Conservation (phyloP, 2,113 vertebrate species). For the Chaenocephalus aceratus region DNA sequence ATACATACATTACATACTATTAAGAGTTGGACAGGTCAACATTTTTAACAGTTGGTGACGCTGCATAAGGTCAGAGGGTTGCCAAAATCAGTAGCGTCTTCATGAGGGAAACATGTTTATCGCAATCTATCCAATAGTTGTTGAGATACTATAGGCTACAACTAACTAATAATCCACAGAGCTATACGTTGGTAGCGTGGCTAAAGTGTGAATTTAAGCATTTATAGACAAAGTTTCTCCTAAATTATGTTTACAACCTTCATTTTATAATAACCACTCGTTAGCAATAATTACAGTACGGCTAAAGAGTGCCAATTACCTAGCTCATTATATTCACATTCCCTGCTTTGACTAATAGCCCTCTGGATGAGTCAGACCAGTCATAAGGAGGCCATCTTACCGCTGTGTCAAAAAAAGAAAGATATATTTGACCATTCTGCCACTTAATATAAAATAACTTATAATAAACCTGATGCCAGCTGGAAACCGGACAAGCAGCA, state of each 20-base stretch:
- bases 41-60: no score
- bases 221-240: not conserved
- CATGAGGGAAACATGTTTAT: not conserved
- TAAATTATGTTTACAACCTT: not conserved
- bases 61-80: no score
- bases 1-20: no score
- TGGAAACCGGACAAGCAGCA: not conserved
- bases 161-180: not conserved
- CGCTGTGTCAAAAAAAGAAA: slow-evolving; percentile 12
- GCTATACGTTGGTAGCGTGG: not conserved
- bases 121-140: not conserved
- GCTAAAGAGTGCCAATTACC: not conserved
- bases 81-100: no score
- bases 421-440: not conserved
- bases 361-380: not conserved
- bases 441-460: not conserved
- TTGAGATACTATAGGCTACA: not conserved
- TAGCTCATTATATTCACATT: not conserved
- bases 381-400: slow-evolving; percentile 3
- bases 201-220: not conserved
- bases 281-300: not conserved
- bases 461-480: slow-evolving; percentile 8
- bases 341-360: slow-evolving; percentile 16
- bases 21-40: no score
- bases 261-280: not conserved